phyloP scores from a whole-genome alignment of 2,888 invertebrate genomes.

The Nipponacmea schrenckii region DNA sequence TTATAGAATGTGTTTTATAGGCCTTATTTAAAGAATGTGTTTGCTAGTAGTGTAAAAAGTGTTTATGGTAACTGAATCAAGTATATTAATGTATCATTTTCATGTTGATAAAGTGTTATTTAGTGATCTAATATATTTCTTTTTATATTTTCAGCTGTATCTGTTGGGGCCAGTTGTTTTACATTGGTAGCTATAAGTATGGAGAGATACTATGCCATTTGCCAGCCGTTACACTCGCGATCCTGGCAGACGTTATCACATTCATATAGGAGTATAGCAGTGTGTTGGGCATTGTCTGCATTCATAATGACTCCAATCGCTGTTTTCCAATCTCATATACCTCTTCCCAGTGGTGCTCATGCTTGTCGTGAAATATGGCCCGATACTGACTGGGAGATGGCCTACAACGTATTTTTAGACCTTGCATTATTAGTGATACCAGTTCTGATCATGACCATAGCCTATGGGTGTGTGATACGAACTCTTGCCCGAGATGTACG shows the following conservation, averaged over 20 bases:
- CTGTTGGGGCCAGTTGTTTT: slow-evolving; percentile 81
- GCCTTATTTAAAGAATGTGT: too few species aligned
- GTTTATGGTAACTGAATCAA: too few species aligned
- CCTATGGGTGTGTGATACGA: slow-evolving; percentile 72
- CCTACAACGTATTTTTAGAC: slow-evolving; percentile 80
- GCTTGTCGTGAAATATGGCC: slow-evolving; percentile 53
- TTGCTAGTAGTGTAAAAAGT: too few species aligned
- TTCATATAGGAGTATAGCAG: slow-evolving; percentile 73
- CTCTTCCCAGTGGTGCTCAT: slow-evolving; percentile 28
- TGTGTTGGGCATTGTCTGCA: slow-evolving; percentile 72
- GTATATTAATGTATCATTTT: too few species aligned
- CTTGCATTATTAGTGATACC: slow-evolving; percentile 79
- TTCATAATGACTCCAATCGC: slow-evolving; percentile 78
- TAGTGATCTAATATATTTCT: neutral
- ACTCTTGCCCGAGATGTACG: slow-evolving; percentile 65
- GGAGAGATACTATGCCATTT: slow-evolving; percentile 83
- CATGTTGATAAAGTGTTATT: too few species aligned
- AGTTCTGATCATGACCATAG: slow-evolving; percentile 80
- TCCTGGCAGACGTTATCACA: slow-evolving; percentile 81
- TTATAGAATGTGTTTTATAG: too few species aligned
- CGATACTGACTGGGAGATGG: slow-evolving; percentile 72
- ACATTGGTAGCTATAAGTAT: slow-evolving; percentile 82
- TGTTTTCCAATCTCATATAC: slow-evolving; percentile 40
- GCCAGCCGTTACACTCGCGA: slow-evolving; percentile 79
- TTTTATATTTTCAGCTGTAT: slow-evolving; percentile 74